Evolutionary conservation across 2,113 vertebrate genomes (phyloP).

Genomic region (Opisthocomus hoazin): DNA sequence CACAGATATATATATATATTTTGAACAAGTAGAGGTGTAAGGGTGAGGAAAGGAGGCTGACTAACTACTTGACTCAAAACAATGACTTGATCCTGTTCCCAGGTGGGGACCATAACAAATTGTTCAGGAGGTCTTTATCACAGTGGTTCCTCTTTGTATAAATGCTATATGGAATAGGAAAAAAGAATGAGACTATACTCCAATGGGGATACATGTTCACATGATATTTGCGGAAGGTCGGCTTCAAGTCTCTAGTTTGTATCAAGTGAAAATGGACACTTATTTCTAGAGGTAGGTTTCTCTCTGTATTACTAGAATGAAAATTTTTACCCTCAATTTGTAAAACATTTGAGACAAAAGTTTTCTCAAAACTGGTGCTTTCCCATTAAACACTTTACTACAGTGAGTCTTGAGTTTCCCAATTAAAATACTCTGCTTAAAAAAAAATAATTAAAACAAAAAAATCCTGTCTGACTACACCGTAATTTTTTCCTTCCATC

Average conservation of each 20-base stretch:
- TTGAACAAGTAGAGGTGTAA: background rate
- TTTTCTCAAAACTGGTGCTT: background rate
- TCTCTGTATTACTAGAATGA: background rate
- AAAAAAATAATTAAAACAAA: background rate
- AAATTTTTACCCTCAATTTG: background rate
- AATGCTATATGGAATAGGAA: background rate
- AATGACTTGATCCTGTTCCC: background rate
- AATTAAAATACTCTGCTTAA: background rate
- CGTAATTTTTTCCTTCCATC: background rate
- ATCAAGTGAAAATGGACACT: background rate
- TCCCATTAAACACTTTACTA: background rate
- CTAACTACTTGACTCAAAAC: background rate
- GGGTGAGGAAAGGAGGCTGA: background rate
- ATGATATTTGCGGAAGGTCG: background rate
- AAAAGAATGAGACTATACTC: background rate
- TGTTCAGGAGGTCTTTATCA: background rate
- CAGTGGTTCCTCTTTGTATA: background rate
- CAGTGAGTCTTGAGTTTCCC: background rate
- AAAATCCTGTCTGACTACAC: background rate
- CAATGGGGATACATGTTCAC: accelerated
- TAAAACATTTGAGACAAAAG: background rate
- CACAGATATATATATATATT: background rate
- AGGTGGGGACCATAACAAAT: background rate
- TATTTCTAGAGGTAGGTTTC: background rate
- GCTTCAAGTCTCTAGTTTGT: background rate